phyloP scores from a whole-genome alignment of 2,797 vertebrate genomes.

The Peromyscus eremicus region DNA sequence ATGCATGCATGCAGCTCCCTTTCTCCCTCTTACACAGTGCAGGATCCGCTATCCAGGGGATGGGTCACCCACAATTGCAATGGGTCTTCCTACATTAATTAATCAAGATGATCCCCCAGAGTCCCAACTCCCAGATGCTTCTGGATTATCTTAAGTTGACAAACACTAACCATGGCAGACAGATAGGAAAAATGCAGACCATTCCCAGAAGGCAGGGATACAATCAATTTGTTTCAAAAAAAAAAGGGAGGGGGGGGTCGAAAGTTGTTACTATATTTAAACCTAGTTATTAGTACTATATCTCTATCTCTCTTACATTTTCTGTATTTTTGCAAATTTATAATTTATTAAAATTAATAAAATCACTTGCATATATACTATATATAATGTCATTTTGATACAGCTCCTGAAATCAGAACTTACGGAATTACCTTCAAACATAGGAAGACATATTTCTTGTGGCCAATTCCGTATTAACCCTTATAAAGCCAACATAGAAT shows the following conservation, averaged over 20 bases:
- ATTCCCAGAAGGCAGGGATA: not conserved
- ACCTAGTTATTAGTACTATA: not conserved
- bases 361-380: not conserved
- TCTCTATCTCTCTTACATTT: not conserved
- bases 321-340: slow-evolving; percentile 17
- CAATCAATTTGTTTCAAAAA: slow-evolving; percentile 34
- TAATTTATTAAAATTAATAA: slow-evolving; percentile 49
- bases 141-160: not conserved
- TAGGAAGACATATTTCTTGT: not conserved
- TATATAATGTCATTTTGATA: slow-evolving; percentile 17
- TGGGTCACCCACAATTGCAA: not conserved
- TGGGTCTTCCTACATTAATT: too few species aligned
- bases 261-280: not conserved
- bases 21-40: not conserved
- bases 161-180: not conserved
- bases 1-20: accelerated
- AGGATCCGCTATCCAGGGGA: too few species aligned
- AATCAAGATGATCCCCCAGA: not conserved
- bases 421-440: not conserved
- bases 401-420: not conserved
- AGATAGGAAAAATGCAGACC: not conserved
- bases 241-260: not conserved
- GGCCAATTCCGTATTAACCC: not conserved
- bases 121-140: not conserved
- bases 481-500: not conserved